A percentile compares a stretch with the other conserved stretches of the same genome.
Conservation (phyloP, 2,888 invertebrate genomes). For the Catocala fraxini region DNA sequence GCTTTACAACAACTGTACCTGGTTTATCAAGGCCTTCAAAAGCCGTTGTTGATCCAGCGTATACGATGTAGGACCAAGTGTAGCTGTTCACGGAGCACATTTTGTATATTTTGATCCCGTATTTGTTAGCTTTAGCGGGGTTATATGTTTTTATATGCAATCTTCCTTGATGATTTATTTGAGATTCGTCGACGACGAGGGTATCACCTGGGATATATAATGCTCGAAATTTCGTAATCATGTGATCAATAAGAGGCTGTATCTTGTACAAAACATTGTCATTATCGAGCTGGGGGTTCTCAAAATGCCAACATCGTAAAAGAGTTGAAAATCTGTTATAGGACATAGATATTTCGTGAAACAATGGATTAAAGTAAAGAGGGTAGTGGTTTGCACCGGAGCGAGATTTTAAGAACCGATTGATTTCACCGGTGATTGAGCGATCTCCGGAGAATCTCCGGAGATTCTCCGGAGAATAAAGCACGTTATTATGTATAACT, state of each 20-base stretch:
- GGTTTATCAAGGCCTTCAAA: no score
- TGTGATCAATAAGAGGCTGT: conserved; percentile 22
- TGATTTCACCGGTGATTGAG: no score
- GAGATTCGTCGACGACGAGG: neutral
- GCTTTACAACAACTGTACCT: no score
- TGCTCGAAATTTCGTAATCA: conserved; percentile 22
- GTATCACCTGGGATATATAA: conserved; percentile 14
- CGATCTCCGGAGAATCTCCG: no score
- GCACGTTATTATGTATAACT: no score
- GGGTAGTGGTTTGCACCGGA: no score
- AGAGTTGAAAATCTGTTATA: conserved; percentile 27
- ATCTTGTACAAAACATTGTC: conserved; percentile 28
- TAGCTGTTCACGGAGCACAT: conserved; percentile 24
- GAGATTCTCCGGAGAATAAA: no score
- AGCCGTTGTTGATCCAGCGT: conserved; percentile 18
- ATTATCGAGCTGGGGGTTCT: conserved; percentile 27
- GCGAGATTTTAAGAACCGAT: no score
- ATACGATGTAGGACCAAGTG: conserved; percentile 25
- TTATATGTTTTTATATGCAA: conserved; percentile 18
- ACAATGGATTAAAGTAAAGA: conserved; percentile 14
- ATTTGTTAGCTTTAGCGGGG: conserved; percentile 10
- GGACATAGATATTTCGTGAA: conserved; percentile 15
- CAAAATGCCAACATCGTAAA: conserved; percentile 31
- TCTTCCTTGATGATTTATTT: conserved; percentile 19
- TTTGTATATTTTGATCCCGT: no score